A percentile compares a stretch with the other conserved stretches of the same genome.
These are phyloP conservation scores for Meleagris gallopavo DNA, from an alignment of 2,113 vertebrate genomes.

Conservation along the genomic window DNA sequence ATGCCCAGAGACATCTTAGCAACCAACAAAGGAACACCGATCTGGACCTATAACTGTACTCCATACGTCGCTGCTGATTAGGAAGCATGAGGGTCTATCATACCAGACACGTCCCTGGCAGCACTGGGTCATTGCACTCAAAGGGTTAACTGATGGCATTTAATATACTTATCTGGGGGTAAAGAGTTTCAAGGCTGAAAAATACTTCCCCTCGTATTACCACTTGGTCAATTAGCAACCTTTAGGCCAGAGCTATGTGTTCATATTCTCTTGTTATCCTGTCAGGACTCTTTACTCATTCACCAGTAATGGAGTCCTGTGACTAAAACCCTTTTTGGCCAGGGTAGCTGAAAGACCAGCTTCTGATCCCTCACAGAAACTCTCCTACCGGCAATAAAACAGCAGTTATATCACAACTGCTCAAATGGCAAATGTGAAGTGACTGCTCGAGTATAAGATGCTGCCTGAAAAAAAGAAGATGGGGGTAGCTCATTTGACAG, in stretches of 20 bases:
- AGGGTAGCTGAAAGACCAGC: conserved; percentile 59
- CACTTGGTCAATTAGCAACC: conserved; percentile 73
- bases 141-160: conserved; percentile 72
- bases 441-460: conserved; percentile 74
- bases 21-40: neutral
- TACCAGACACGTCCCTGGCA: conserved; percentile 22
- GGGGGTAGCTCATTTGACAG: conserved; percentile 80
- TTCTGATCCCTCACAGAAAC: conserved; percentile 61
- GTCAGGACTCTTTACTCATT: conserved; percentile 76
- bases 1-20: neutral
- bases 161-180: conserved; percentile 69
- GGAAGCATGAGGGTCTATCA: neutral
- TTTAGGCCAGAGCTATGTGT: conserved; percentile 73
- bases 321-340: conserved; percentile 68
- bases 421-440: conserved; percentile 81
- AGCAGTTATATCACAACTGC: conserved; percentile 67
- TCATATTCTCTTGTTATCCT: conserved; percentile 65
- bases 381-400: conserved; percentile 77
- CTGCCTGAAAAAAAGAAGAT: conserved; percentile 68
- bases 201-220: conserved; percentile 68
- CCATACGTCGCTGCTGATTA: neutral
- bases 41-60: neutral
- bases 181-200: conserved; percentile 62
- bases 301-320: conserved; percentile 58
- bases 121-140: conserved; percentile 64